Percentiles rank a stretch among this genome's conserved stretches.
phyloP scores from a whole-genome alignment of 2,888 invertebrate species.

The Timema podura region DNA sequence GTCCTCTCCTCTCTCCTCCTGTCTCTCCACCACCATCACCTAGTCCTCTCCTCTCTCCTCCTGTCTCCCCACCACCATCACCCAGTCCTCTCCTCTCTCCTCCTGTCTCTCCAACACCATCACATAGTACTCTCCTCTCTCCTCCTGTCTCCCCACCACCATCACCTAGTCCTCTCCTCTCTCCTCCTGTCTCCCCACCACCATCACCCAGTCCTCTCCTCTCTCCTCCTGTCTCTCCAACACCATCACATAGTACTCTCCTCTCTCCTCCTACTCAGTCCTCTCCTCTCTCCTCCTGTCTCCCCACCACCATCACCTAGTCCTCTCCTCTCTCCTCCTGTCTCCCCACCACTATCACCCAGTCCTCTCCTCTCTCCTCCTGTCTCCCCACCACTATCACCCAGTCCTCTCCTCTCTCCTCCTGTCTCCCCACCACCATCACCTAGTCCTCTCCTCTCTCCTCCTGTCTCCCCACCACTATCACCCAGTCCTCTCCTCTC shows the following conservation, averaged over 20 bases:
- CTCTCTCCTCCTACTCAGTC: background rate
- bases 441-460: background rate
- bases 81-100: background rate
- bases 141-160: background rate
- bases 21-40: too few species aligned
- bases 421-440: background rate
- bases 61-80: background rate
- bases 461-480: too few species aligned
- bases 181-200: constrained; percentile 7
- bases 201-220: constrained; percentile 1
- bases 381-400: too few species aligned
- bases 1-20: too few species aligned
- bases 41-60: background rate
- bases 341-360: background rate
- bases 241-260: background rate
- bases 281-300: background rate
- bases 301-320: background rate
- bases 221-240: background rate
- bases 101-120: background rate
- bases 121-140: background rate
- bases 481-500: too few species aligned
- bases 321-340: background rate
- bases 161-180: background rate
- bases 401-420: background rate
- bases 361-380: background rate